Base-by-base conservation (phyloP, 2,888 invertebrate genomes). In the Thyatira batis region DNA sequence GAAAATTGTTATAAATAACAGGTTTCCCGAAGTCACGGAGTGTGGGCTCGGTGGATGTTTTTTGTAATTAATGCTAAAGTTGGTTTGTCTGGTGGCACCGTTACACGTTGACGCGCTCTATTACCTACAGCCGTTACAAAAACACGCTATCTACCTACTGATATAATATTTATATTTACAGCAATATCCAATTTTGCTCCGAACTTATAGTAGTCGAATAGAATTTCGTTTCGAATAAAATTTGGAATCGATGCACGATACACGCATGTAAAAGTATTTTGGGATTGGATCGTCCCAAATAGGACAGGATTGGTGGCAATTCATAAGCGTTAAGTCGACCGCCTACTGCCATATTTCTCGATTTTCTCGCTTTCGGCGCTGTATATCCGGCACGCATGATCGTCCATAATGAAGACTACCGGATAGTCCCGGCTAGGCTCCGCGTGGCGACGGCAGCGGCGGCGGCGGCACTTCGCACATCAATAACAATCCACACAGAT, bases 401-500 rank as follows among this genome's bases (percentile, higher is more conserved):
- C 82, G 79, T 73, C 74, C 79, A 68, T 85, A 83, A 87, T 84
- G 80, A 85, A 86, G 84, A 81, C 82, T 83, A 85, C 84, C 79
- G 71, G 78, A 82, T 79, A 76, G 78, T 69, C 68, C 67, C 67
- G 57, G 54, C 65, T 59, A 11, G 33, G 62, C 65, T 27, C 27
- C 39, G 13, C 53, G 55, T 57, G 60, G 54, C 52, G 57, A 61
- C 62, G 60, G 54, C 52, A 57, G 61, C 62, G 63, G 55, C 57
- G 39, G 48, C 60, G 53, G 53, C 57, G 52, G 50, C 71, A 73
- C 66, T 71, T 71, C 68, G 64, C 75, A 69, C 87, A 87, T 88
- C 84, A 85, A 88, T 89, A 88, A 87, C 87, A 87, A 86, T 86
- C 80, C 81, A 71, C 73, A 57, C 73, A 78, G 78, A 84, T 84